These are phyloP conservation scores for Cheilosia grossa DNA, from an alignment of 2,888 invertebrate genomes.

Conservation along the genomic window DNA sequence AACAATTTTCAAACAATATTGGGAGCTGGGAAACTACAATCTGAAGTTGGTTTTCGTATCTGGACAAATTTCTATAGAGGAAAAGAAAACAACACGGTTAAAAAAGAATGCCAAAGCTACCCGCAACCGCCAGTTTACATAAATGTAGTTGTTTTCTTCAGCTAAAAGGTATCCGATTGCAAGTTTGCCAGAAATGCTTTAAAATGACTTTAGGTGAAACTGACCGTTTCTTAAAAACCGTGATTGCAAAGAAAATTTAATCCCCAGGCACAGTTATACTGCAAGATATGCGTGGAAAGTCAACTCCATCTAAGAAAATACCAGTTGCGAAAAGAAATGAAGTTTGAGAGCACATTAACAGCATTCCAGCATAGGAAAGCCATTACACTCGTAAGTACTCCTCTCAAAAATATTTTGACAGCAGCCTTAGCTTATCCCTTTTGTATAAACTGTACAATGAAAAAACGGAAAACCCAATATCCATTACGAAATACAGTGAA, in stretches of 20 bases:
- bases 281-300: slow-evolving; percentile 1
- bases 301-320: slow-evolving; percentile 1
- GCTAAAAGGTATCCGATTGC: neutral
- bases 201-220: slow-evolving; percentile 12
- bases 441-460: no score
- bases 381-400: no score
- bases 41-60: slow-evolving; percentile 22
- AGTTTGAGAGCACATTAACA: neutral
- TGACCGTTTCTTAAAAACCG: slow-evolving; percentile 9
- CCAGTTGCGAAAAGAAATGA: neutral
- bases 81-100: neutral
- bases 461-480: no score
- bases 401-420: no score
- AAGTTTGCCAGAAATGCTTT: neutral
- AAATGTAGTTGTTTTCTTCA: neutral
- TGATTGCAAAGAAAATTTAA: slow-evolving; percentile 9
- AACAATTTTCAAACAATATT: slow-evolving; percentile 25
- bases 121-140: neutral
- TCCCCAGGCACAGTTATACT: neutral
- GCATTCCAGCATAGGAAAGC: no score
- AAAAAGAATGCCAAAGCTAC: no score
- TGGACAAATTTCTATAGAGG: slow-evolving; percentile 24
- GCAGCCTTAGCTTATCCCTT: no score
- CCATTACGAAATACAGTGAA: no score
- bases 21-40: slow-evolving; percentile 33